A percentile compares a stretch with the other conserved stretches of the same genome.
phyloP scores from a whole-genome alignment of 2,888 invertebrate genomes.

The Neocrepidodera transversa region DNA sequence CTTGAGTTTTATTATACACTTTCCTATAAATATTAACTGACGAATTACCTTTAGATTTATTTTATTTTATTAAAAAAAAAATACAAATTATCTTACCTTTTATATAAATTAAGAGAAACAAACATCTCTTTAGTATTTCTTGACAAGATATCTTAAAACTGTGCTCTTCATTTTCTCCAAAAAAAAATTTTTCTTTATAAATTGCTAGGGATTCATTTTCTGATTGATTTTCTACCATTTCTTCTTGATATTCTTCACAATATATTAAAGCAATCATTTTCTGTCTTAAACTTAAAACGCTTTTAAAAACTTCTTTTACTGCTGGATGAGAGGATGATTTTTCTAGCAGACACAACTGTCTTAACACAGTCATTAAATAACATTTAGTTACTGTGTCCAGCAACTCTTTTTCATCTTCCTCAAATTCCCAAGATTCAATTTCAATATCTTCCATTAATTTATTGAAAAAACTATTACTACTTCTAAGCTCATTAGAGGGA shows the following conservation, averaged over 20 bases:
- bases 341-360: slow-evolving; percentile 63
- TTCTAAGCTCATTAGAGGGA: slow-evolving; percentile 38
- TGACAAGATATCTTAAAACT: slow-evolving; percentile 56
- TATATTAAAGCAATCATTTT: slow-evolving; percentile 51
- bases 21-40: too few species aligned
- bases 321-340: slow-evolving; percentile 49
- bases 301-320: slow-evolving; percentile 56
- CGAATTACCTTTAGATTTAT: too few species aligned
- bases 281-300: slow-evolving; percentile 48
- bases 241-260: slow-evolving; percentile 40
- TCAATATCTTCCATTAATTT: slow-evolving; percentile 58
- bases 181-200: slow-evolving; percentile 33
- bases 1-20: too few species aligned
- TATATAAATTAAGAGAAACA: slow-evolving; percentile 63
- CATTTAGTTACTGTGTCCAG: slow-evolving; percentile 62
- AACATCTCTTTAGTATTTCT: slow-evolving; percentile 60
- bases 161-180: slow-evolving; percentile 42
- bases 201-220: slow-evolving; percentile 33
- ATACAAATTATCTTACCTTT: slow-evolving; percentile 52
- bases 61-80: too few species aligned
- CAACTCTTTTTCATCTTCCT: slow-evolving; percentile 59
- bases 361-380: slow-evolving; percentile 62
- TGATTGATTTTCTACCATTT: slow-evolving; percentile 37
- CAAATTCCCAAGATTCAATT: slow-evolving; percentile 63
- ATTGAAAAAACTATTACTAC: slow-evolving; percentile 52